Base-by-base conservation (phyloP, 64 coral and sea anemone genomes). In the Anthopleura sola region DNA sequence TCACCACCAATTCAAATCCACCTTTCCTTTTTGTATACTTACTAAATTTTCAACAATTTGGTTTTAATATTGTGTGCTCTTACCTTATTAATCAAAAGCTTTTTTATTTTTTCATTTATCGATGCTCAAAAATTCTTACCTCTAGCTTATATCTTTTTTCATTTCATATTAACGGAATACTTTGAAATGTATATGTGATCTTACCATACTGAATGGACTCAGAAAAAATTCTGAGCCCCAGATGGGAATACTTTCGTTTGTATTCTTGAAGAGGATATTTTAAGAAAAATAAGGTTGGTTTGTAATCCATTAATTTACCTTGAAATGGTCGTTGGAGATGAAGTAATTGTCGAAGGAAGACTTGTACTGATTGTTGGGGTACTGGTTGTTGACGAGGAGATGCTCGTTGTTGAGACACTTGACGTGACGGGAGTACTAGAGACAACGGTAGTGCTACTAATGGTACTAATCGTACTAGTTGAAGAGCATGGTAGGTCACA, bases 381-480 rank as follows among this genome's bases (percentile, higher is more conserved):
- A 34, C 75, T 77, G 20, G 50, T 90, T 38, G 87, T 94, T 75
- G 82, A 46, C 49, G 83, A 78, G 24, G 83, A 86, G 10, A 86
- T 78, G 36, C 37, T 91, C 10, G 88, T 51, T 4, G 49, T 77
- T 10, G 79, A 80, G 0, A 86, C 68, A 10, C 81, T 87, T 24
- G 88, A 75, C 4, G 75, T 89, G 17, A 85, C 77, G 19, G 71
- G 21, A 26, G 57, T 80, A 49, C 54, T 68, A 39, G 84, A 50
- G 9, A 82, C 55, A 49, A 13, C 36, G 17, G 76, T 89, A 24
- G 55, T 81, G 6, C 69, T 33, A 6, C 83, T 66, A 2, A 54
- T 11, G 31, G 29, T 36, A 37, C 29, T 24, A 48, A 44, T 15
- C 0, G 48, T 37, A 36, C 74, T 78, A 3, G 15, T 29, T 36